Evolutionary conservation across 2,797 vertebrate genomes (phyloP), one percentile per base, ranked within the genome.

Genomic region (Triplophysa yarkandensis): DNA sequence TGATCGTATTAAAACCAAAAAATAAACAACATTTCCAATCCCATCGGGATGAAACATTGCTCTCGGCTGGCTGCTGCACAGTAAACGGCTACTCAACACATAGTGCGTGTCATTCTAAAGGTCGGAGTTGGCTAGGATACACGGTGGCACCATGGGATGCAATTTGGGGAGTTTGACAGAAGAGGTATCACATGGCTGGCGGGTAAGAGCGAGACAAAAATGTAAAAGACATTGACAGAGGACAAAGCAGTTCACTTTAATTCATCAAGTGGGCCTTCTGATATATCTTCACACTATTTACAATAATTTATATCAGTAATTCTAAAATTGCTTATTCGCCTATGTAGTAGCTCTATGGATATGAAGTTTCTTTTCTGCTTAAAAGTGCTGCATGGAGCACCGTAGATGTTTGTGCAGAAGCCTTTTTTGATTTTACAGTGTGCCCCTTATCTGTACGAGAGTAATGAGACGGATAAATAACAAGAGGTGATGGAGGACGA

Each of bases 301-400:
- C 95, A 98, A 96, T 98, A 94, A 96, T 93, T 94, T 95, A 96
- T 92, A 92, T 84, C 87, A 92, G 86, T 89, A 83, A 52, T 79
- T 87, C 87, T 90, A 89, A 90, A 90, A 94, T 91, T 83, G 92
- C 84, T 85, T 86, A 78, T 83, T 84, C 36, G 70, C 65, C 89
- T 87, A 88, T 81, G 85, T 71, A 73, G 80, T 81, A 70, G 54
- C 74, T 46, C 71, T 73, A 68, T 65, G 52, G 57, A 28, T 60
- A 25, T 55, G 71, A 52, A 30, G 32, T 67, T 16, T 36, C 30
- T 8, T 64, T n/a, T 68, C 76, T 77, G 64, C 74, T 83, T 67
- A 76, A 79, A 71, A 52, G 67, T 71, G 77, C 61, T 19, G 67
- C 62, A 57, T 25, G 5, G 67, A 74, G 71, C 68, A 48, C 39